A percentile compares a stretch with the other conserved stretches of the same genome.
Conservation (phyloP, 2,888 invertebrate species). For the Ephialtes manifestator region DNA sequence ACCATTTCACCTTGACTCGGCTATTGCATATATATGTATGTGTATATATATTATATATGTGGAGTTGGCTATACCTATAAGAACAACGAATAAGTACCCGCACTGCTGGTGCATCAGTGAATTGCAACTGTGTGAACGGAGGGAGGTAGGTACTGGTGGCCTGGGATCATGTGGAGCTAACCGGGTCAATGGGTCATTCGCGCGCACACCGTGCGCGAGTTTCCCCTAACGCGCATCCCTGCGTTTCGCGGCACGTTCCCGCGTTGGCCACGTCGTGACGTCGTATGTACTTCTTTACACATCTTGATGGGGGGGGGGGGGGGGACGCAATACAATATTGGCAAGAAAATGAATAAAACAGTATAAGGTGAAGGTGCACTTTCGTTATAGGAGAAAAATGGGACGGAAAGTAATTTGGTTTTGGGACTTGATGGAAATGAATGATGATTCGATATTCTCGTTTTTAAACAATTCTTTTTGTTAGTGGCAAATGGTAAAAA, state of each 20-base stretch:
- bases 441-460: too few relatives aligned
- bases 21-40: background rate
- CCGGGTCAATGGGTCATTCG: constrained; percentile 83
- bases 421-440: too few relatives aligned
- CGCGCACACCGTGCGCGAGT: constrained; percentile 57
- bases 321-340: background rate
- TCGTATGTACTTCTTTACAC: constrained; percentile 31
- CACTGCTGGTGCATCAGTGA: constrained; percentile 37
- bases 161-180: constrained; percentile 74
- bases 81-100: constrained; percentile 39
- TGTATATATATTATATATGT: background rate
- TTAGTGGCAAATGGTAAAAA: too few relatives aligned
- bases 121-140: constrained; percentile 48
- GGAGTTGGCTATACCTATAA: background rate
- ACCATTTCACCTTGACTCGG: constrained; percentile 55
- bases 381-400: too few relatives aligned
- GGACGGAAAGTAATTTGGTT: too few relatives aligned
- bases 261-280: constrained; percentile 46
- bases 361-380: background rate
- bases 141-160: constrained; percentile 42
- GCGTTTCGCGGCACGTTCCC: constrained; percentile 56
- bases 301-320: constrained; percentile 12
- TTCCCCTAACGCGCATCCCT: constrained; percentile 49
- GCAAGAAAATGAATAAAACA: background rate
- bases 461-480: too few relatives aligned